phyloP scores from a whole-genome alignment of 2,113 vertebrate species.

The Microcebus lehilahytsara region DNA sequence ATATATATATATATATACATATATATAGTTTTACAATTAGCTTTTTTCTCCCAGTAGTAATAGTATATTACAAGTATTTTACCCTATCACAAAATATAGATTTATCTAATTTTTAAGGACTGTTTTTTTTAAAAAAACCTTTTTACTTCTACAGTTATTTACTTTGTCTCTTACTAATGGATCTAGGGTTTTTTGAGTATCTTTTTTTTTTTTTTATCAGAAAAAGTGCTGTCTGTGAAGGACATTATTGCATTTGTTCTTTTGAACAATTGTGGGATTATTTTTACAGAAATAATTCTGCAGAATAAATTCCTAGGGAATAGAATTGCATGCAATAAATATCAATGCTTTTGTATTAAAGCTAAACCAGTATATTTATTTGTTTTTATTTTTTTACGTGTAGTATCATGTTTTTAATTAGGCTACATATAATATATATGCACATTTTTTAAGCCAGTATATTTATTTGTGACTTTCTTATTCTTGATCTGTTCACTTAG shows the following conservation, averaged over 20 bases:
- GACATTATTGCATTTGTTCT: not conserved
- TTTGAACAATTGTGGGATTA: not conserved
- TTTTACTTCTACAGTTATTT: not conserved
- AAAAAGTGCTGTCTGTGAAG: not conserved
- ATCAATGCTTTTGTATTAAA: not conserved
- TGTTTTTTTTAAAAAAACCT: not conserved
- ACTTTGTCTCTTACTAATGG: not conserved
- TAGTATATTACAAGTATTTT: not conserved
- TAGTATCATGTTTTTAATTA: no score
- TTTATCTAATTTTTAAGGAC: not conserved
- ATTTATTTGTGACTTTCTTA: not conserved
- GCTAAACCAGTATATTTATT: not conserved
- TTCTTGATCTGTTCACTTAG: not conserved
- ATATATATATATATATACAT: not conserved
- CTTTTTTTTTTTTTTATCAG: not conserved
- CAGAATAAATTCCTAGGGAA: not conserved
- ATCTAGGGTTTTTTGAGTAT: not conserved
- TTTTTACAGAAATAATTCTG: not conserved
- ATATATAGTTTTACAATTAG: not conserved
- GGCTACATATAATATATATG: no score
- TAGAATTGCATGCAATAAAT: not conserved
- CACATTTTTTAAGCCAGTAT: not conserved
- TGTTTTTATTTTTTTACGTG: not conserved
- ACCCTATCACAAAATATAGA: not conserved
- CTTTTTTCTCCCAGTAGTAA: not conserved